phyloP scores from a whole-genome alignment of 64 coral and sea anemone species.

The Dendrophyllia cribrosa region DNA sequence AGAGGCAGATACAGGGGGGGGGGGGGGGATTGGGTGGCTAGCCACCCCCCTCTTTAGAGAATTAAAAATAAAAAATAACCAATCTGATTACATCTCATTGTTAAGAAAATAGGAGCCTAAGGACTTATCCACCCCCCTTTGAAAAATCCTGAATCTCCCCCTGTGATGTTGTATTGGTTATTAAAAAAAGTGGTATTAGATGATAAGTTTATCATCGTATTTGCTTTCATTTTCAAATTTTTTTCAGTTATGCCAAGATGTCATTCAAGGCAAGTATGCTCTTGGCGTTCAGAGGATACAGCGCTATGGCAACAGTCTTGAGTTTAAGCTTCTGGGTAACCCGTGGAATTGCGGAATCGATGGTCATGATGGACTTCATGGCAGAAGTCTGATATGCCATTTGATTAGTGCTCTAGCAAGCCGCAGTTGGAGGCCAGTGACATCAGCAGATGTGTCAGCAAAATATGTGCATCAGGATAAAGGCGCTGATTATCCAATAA shows the following conservation, averaged over 20 bases:
- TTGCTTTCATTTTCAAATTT: neutral
- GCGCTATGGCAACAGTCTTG: conserved; percentile 68
- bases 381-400: conserved; percentile 78
- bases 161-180: too few relatives aligned
- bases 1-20: too few relatives aligned
- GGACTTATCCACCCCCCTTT: too few relatives aligned
- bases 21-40: too few relatives aligned
- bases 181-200: too few relatives aligned
- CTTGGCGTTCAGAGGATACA: conserved; percentile 58
- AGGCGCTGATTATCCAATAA: conserved; percentile 75
- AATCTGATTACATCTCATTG: too few relatives aligned
- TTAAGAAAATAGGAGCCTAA: too few relatives aligned
- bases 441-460: conserved; percentile 88
- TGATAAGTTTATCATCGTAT: neutral
- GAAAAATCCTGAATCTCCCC: too few relatives aligned
- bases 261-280: conserved; percentile 27
- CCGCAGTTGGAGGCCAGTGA: conserved; percentile 62
- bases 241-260: conserved; percentile 55
- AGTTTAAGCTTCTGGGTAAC: conserved; percentile 83
- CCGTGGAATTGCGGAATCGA: conserved; percentile 71
- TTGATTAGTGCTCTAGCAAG: conserved; percentile 68
- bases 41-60: too few relatives aligned
- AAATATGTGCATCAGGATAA: conserved; percentile 81
- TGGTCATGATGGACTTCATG: conserved; percentile 69
- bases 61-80: too few relatives aligned